phyloP scores from a whole-genome alignment of 1,140 invertebrate species.

The Drosophila bocqueti region DNA sequence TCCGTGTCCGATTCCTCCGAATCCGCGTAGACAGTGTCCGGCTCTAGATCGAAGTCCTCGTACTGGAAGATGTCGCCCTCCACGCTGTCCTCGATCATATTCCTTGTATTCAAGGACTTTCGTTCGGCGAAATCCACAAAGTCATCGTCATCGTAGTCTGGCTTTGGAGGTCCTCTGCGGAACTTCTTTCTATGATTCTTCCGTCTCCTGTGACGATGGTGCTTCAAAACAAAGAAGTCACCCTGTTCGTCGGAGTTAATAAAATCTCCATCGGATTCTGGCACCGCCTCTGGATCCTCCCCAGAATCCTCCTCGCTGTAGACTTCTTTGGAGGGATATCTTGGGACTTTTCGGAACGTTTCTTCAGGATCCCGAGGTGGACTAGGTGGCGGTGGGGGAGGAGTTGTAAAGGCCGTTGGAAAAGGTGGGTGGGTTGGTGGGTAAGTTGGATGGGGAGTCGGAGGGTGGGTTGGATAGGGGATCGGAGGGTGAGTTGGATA shows the following conservation, averaged over 20 bases:
- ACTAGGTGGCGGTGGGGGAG: background rate
- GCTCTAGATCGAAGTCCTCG: constrained; percentile 75
- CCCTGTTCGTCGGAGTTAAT: constrained; percentile 37
- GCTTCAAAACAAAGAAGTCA: constrained; percentile 68
- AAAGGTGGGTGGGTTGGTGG: background rate
- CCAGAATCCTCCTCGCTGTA: constrained; percentile 37
- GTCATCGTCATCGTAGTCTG: constrained; percentile 56
- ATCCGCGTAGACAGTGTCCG: constrained; percentile 39
- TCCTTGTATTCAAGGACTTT: constrained; percentile 25
- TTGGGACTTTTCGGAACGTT: constrained; percentile 30
- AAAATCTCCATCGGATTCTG: constrained; percentile 28
- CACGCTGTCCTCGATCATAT: constrained; percentile 34
- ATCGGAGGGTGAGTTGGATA: background rate
- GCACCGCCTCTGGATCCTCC: constrained; percentile 19
- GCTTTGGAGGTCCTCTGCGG: constrained; percentile 17
- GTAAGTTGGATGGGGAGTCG: background rate
- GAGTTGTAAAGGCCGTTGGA: background rate
- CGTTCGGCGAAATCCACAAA: constrained; percentile 61
- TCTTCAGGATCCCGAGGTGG: constrained; percentile 18
- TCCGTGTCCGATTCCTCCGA: constrained; percentile 61
- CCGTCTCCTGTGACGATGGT: constrained; percentile 34
- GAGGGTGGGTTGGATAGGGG: background rate
- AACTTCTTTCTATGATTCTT: constrained; percentile 26
- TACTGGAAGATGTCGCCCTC: constrained; percentile 78
- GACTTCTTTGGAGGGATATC: constrained; percentile 29